Percentiles rank a stretch among this genome's conserved stretches.
Evolutionary conservation across 2,888 invertebrate genomes (phyloP).

Genomic region (Lycaena phlaeas): DNA sequence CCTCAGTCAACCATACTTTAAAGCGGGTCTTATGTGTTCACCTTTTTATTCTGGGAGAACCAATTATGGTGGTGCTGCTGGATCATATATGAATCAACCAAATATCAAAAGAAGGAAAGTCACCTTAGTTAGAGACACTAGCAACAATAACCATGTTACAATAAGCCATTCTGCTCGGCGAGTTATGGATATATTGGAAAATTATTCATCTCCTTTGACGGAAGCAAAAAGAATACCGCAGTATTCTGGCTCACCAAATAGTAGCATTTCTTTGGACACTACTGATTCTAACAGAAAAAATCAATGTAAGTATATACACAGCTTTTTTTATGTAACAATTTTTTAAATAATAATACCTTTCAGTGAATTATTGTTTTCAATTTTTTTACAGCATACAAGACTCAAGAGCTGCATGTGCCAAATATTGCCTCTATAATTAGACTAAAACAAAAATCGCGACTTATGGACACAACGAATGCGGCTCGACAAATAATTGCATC

Average conservation of each 20-base stretch:
- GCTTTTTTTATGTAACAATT: too few species aligned
- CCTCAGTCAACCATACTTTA: slow-evolving; percentile 44
- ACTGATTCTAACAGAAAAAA: slow-evolving; percentile 16
- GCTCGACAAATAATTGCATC: slow-evolving; percentile 75
- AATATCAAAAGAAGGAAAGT: slow-evolving; percentile 37
- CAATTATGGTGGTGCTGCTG: slow-evolving; percentile 80
- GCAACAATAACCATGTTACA: slow-evolving; percentile 27
- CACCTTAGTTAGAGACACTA: slow-evolving; percentile 32
- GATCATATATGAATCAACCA: slow-evolving; percentile 67
- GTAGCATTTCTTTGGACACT: slow-evolving; percentile 18
- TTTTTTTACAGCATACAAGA: slow-evolving; percentile 38
- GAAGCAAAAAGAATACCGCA: slow-evolving; percentile 85
- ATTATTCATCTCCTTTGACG: slow-evolving; percentile 84
- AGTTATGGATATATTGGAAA: slow-evolving; percentile 85
- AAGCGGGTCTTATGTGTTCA: slow-evolving; percentile 55
- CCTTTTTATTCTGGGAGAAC: slow-evolving; percentile 85
- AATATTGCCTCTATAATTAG: slow-evolving; percentile 75
- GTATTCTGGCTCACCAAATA: slow-evolving; percentile 24
- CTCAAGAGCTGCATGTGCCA: slow-evolving; percentile 73
- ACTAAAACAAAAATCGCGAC: slow-evolving; percentile 70
- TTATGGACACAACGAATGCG: slow-evolving; percentile 75
- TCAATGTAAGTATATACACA: slow-evolving; percentile 27
- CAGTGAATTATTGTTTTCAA: slow-evolving; percentile 13
- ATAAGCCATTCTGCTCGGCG: slow-evolving; percentile 84
- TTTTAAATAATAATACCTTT: too few species aligned